Evolutionary conservation across 1,140 invertebrate species (phyloP), one percentile per base, ranked within the genome.

Genomic region (Riptortus pedestris): DNA sequence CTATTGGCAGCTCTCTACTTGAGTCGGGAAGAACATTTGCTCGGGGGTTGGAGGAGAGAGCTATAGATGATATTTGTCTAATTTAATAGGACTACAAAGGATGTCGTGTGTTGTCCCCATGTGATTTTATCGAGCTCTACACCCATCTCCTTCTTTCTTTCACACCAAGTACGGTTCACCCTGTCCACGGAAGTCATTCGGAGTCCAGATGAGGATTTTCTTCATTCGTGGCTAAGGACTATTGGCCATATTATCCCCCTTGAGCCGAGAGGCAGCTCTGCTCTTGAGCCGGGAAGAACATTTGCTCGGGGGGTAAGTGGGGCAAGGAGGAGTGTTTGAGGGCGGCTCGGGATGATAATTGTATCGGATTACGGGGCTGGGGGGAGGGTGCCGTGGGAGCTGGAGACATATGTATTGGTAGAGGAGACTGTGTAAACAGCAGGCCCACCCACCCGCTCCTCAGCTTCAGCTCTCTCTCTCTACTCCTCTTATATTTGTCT

Each of bases 401-500:
- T 5, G 14, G 31, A 38, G 31, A 38, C 31, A 38, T 38, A 38
- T 38, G 31, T 38, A 38, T 38, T 38, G 31, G 5, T 5, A 7
- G 31, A 38, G 31, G 5, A 38, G 14, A 38, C 31, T 7, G 5
- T 5, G 31, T 38, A n/a, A n/a, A n/a, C n/a, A n/a, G 31, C 5
- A 14, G 31, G 31, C 5, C 31, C 31, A 38, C 31, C 31, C 31
- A 38, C 31, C 31, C 5, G 31, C 5, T 14, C n/a, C n/a, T n/a
- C n/a, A n/a, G n/a, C n/a, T n/a, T n/a, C n/a, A n/a, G n/a, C n/a
- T n/a, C n/a, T n/a, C n/a, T n/a, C n/a, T n/a, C n/a, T n/a, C n/a
- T n/a, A n/a, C n/a, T n/a, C n/a, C n/a, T n/a, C 60, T 18, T 43
- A 45, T 62, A 62, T 62, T 62, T 62, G 60, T 62, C 60, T 62